These are phyloP conservation scores for Lasius fuliginosus DNA, from an alignment of 2,888 invertebrate genomes.

Conservation along the genomic window DNA sequence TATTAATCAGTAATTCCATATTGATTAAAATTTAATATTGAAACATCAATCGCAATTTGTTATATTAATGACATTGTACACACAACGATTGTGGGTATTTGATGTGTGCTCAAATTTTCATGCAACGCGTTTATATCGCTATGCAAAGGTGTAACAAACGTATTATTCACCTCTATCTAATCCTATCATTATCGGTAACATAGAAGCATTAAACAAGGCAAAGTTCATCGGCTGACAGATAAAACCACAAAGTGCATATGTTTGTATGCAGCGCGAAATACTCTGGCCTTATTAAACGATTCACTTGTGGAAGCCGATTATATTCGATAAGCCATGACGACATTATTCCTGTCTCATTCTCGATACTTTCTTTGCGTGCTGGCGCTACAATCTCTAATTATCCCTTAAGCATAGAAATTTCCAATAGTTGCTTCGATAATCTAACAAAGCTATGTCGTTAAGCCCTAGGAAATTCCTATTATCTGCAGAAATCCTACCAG, in stretches of 20 bases:
- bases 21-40: neutral
- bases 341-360: slow-evolving; percentile 43
- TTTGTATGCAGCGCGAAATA: neutral
- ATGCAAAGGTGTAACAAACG: neutral
- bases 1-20: neutral
- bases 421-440: slow-evolving; percentile 54
- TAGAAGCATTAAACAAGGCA: slow-evolving; percentile 35
- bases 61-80: neutral
- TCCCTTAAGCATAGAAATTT: slow-evolving; percentile 52
- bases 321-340: slow-evolving; percentile 45
- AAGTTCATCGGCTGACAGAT: slow-evolving; percentile 46
- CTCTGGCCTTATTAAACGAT: slow-evolving; percentile 52
- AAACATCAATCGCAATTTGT: neutral
- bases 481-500: slow-evolving; percentile 43
- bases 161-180: slow-evolving; percentile 33
- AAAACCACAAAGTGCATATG: slow-evolving; percentile 56
- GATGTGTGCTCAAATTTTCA: slow-evolving; percentile 7
- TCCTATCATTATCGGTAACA: slow-evolving; percentile 21
- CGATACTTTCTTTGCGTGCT: slow-evolving; percentile 32
- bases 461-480: slow-evolving; percentile 45
- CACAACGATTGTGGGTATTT: neutral
- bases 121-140: neutral
- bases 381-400: slow-evolving; percentile 46
- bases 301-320: slow-evolving; percentile 39
- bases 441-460: slow-evolving; percentile 50